Base-by-base conservation (phyloP, 2,113 vertebrate species). In the Corythaeola cristata region DNA sequence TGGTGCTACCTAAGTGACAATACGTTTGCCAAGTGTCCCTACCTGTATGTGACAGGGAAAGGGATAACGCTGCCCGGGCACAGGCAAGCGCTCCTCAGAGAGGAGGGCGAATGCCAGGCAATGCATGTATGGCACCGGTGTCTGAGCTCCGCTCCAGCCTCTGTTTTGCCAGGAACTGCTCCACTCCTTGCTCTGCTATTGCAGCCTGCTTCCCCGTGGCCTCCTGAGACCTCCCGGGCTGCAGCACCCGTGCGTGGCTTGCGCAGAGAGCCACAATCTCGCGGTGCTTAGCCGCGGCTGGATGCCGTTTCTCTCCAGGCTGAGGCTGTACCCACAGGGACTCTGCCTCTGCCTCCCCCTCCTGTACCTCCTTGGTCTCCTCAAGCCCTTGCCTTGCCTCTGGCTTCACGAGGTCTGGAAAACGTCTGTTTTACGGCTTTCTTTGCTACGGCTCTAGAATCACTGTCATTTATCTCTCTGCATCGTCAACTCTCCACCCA, bases 401-500 rank as follows among this genome's bases (percentile, higher is more conserved):
- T 84, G 64, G 41, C 44, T 81, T 87, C 8, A 4, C 28, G 14
- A 83, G 67, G 78, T 52, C 74, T 89, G 69, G 37, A 47, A 37
- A 82, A 85, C 0, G 3, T 79, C 74, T 81, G n/a, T 12, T 87
- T 85, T 47, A 85, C 2, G 3, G 74, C 20, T 80, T 90, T 26
- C 85, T 64, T 82, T 2, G 1, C 59, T 56, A 13, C 62, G 91
- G 88, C n/a, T 66, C 53, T 18, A 80, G 71, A 88, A 63, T 77
- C 0, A 0, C 53, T 11, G 5, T 12, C 60, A 44, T 94, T 89
- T 96, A 81, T 93, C 77, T 89, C 76, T 74, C 66, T 50, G 45
- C 86, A 86, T 91, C 87, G 85, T 73, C 81, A 91, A 85, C 79
- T 93, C 69, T 86, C 91, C 78, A 67, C 77, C 66, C 90, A 58